Evolutionary conservation across 1,140 invertebrate species (phyloP).

Genomic region (Trigoniulus corallinus): DNA sequence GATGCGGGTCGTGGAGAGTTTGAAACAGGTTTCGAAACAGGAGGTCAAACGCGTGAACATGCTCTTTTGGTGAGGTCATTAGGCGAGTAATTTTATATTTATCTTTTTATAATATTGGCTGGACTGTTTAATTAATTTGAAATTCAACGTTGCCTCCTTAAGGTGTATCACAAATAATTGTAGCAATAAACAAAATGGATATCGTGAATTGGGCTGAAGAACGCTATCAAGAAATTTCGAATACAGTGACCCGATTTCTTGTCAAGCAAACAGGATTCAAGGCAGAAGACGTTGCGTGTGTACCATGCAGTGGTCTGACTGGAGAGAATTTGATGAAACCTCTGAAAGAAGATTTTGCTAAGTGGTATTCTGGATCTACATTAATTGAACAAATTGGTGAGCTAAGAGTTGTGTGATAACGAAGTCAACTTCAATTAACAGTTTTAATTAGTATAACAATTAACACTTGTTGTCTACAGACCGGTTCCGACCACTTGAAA

Average conservation of each 20-base stretch:
- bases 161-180: constrained; percentile 66
- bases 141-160: constrained; percentile 12
- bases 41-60: constrained; percentile 96
- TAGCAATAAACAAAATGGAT: constrained; percentile 74
- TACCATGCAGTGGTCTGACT: constrained; percentile 87
- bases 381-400: constrained; percentile 64
- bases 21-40: constrained; percentile 93
- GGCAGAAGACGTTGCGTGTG: constrained; percentile 69
- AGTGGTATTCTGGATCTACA: constrained; percentile 76
- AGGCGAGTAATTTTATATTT: constrained; percentile 33
- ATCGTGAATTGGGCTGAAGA: constrained; percentile 59
- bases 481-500: constrained; percentile 53
- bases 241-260: constrained; percentile 71
- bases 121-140: constrained; percentile 1
- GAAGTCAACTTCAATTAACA: neutral
- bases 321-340: constrained; percentile 78
- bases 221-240: constrained; percentile 69
- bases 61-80: constrained; percentile 80
- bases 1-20: constrained; percentile 91
- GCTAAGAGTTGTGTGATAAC: neutral
- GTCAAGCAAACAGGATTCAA: constrained; percentile 81
- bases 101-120: constrained; percentile 8
- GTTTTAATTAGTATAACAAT: neutral
- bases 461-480: constrained; percentile 29
- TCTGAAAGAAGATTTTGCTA: constrained; percentile 41